Base-by-base conservation (phyloP, 2,888 invertebrate species). In the Pemphredon lugubris region DNA sequence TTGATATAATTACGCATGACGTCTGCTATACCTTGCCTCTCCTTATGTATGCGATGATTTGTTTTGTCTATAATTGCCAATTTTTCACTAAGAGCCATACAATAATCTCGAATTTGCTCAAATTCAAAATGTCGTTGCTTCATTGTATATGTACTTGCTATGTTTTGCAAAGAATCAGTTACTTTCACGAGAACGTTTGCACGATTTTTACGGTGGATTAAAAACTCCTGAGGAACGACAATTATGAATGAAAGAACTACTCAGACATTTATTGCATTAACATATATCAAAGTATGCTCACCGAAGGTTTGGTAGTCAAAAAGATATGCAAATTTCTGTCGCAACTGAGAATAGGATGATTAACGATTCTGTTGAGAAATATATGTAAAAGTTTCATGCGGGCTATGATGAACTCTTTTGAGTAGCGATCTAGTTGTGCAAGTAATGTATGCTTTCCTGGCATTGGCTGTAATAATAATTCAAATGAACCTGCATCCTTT, bases 391-490 rank as follows among this genome's bases (percentile, higher is more conserved):
- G 91, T 71, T 92, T 91, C 92, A 94, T 94, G 81, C 95, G 90
- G 26, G 92, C 91, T 67, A 93, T 88, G 45, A 95, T 92, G 86
- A 95, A 95, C 81, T 94, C 94, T 85, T 93, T 92, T 69, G 94
- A 94, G 86, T 94, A 95, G 68, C 94, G 91, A 87, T 94, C 94
- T 73, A 94, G 86, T 83, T 94, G 93, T 9, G 92, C 93, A 55
- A 94, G 90, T 40, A 95, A 84, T 7, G 93, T 92, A 86, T 94
- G 94, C 85, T 94, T 94, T 59, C 92, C 94, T 60, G 94, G 94
- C 83, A 94, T 90, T 20, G 94, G 94, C 94, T 94, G 83, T 39
- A 91, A 90, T 40, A 48, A 72, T 40, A 73, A 44, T 61, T 18
- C 64, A 11, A 0, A 57, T 53, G 45, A 26, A 7, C 14, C n/a